Conservation (phyloP, 2,888 invertebrate genomes). For the Chesias legatella region DNA sequence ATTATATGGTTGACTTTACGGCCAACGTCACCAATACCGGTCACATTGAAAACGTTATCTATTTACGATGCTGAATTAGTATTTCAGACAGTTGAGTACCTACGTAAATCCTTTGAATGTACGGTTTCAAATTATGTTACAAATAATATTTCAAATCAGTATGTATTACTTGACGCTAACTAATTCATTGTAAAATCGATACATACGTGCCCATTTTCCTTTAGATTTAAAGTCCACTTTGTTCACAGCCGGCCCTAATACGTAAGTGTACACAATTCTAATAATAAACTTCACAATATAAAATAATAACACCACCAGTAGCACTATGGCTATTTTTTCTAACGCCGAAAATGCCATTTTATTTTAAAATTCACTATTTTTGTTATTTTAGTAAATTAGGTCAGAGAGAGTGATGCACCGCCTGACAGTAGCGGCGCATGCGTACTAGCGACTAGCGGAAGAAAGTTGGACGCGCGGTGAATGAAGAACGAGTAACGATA, state of each 20-base stretch:
- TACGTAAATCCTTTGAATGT: too few relatives aligned
- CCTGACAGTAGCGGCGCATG: conserved; percentile 67
- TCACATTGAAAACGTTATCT: too few relatives aligned
- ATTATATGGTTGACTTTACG: too few relatives aligned
- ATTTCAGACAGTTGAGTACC: too few relatives aligned
- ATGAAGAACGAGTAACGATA: conserved; percentile 32
- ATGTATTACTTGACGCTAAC: too few relatives aligned
- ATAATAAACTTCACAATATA: conserved; percentile 43
- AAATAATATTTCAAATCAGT: too few relatives aligned
- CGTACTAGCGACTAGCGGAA: conserved; percentile 64
- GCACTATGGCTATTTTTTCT: conserved; percentile 71
- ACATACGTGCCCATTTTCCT: conserved; percentile 92
- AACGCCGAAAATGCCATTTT: conserved; percentile 53
- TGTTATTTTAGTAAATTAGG: conserved; percentile 36
- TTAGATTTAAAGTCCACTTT: conserved; percentile 83
- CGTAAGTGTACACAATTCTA: conserved; percentile 51
- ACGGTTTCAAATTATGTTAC: too few relatives aligned
- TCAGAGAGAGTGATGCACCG: conserved; percentile 52
- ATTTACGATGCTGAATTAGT: too few relatives aligned
- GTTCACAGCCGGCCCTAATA: conserved; percentile 79
- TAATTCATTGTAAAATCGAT: conserved; percentile 4
- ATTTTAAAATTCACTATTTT: conserved; percentile 18
- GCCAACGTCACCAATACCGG: too few relatives aligned
- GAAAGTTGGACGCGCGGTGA: conserved; percentile 64
- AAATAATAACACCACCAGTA: conserved; percentile 54